These are phyloP conservation scores for Sturnira hondurensis DNA, from an alignment of 2,113 vertebrate genomes.

Conservation along the genomic window DNA sequence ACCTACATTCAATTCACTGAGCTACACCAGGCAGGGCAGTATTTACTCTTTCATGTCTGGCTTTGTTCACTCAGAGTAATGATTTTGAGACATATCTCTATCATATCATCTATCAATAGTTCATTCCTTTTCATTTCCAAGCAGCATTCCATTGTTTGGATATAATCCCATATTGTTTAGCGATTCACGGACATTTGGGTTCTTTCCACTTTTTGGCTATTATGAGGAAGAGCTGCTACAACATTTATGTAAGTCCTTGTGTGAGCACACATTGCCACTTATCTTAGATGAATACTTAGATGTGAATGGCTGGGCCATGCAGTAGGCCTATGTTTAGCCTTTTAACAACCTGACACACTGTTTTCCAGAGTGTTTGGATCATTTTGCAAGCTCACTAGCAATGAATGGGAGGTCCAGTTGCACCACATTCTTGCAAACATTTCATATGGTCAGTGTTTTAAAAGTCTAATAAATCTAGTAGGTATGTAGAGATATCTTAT, in stretches of 20 bases:
- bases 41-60: neutral
- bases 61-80: neutral
- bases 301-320: neutral
- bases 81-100: neutral
- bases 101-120: neutral
- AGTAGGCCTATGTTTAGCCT: neutral
- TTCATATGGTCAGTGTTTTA: neutral
- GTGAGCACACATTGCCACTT: neutral
- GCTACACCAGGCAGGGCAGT: too few species aligned
- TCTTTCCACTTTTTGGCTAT: neutral
- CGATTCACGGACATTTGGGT: neutral
- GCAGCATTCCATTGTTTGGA: neutral
- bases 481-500: neutral
- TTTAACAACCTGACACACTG: neutral
- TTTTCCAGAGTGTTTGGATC: neutral
- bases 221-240: neutral
- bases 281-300: neutral
- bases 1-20: too few species aligned
- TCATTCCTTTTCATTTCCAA: neutral
- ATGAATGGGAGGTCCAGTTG: neutral
- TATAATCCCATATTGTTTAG: neutral
- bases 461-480: neutral
- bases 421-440: neutral
- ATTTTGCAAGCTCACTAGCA: neutral
- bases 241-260: neutral